Percentiles rank a stretch among this genome's conserved stretches.
phyloP scores from a whole-genome alignment of 92 coral and sea anemone species.

The Meandrina meandrites region DNA sequence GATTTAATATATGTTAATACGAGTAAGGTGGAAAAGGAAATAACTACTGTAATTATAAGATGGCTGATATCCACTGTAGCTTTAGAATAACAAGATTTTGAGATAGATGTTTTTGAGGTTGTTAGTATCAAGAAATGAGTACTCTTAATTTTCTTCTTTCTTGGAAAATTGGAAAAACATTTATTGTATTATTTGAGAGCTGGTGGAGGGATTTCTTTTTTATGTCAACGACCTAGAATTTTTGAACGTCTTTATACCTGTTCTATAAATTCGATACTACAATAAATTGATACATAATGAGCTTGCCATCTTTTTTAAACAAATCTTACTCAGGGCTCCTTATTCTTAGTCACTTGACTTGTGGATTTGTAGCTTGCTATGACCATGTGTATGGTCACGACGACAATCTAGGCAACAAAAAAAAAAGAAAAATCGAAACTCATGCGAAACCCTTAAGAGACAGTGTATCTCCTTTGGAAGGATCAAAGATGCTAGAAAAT shows the following conservation, averaged over 20 bases:
- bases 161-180: not conserved
- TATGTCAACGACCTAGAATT: not conserved
- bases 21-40: not conserved
- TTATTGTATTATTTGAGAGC: not conserved
- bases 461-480: not conserved
- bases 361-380: not conserved
- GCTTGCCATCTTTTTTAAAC: too few relatives aligned
- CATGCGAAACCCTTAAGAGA: not conserved
- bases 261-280: not conserved
- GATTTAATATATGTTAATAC: not conserved
- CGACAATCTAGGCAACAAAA: not conserved
- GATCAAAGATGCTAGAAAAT: not conserved
- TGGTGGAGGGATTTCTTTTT: not conserved
- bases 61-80: not conserved
- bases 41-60: not conserved
- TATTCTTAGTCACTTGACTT: not conserved
- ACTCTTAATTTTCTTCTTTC: not conserved
- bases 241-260: not conserved
- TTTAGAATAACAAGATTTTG: not conserved
- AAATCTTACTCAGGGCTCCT: too few relatives aligned
- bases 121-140: not conserved
- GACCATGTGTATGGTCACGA: not conserved
- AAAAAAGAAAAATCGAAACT: too few relatives aligned
- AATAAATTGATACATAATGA: too few relatives aligned
- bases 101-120: not conserved